Conservation (phyloP, 1,140 invertebrate genomes). For the Cydia pomonella region DNA sequence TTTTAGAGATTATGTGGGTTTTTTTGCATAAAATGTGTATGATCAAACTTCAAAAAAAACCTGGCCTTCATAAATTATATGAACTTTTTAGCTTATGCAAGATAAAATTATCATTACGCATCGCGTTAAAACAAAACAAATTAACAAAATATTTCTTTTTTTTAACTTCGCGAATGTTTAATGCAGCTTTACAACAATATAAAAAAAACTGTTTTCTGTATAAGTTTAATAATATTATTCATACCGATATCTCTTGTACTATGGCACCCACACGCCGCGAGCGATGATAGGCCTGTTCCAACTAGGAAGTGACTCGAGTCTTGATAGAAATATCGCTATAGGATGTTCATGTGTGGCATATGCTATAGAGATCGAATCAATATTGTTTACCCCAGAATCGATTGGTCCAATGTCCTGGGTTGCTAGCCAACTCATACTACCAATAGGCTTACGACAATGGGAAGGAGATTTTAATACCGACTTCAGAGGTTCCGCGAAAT, state of each 20-base stretch:
- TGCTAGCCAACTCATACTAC: neutral
- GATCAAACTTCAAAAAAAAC: no score
- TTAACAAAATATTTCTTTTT: no score
- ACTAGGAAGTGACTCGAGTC: conserved; percentile 21
- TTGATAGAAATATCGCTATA: conserved; percentile 29
- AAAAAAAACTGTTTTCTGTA: neutral
- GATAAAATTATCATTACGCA: no score
- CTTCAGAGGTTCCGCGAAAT: neutral
- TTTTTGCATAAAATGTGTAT: no score
- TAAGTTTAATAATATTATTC: conserved; percentile 9
- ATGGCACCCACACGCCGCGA: conserved; percentile 46
- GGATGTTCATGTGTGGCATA: conserved; percentile 23
- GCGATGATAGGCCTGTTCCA: conserved; percentile 38
- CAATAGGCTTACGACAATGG: neutral
- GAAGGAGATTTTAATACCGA: conserved; percentile 20
- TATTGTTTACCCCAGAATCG: neutral
- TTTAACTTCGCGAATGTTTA: no score
- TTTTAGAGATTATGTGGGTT: no score
- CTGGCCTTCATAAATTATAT: no score
- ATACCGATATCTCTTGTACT: neutral
- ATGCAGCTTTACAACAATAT: no score
- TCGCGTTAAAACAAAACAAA: no score
- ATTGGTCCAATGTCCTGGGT: neutral
- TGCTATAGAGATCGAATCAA: conserved; percentile 23
- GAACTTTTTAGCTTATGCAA: no score